These are phyloP conservation scores for Phanerotoma sp. DNA, from an alignment of 2,888 invertebrate species.

Conservation along the genomic window DNA sequence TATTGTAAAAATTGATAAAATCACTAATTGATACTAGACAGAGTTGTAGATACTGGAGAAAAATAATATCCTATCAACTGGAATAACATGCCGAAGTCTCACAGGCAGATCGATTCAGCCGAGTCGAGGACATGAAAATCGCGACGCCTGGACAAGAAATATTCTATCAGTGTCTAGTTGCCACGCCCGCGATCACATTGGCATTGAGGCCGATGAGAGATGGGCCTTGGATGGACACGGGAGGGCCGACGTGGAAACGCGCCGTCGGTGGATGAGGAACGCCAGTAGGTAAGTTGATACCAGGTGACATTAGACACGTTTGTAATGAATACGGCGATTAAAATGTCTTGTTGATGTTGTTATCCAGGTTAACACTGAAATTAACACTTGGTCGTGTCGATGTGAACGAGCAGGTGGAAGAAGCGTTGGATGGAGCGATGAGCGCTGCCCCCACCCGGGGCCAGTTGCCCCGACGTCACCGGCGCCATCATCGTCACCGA, in stretches of 20 bases:
- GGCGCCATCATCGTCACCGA: conserved; percentile 50
- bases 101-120: conserved; percentile 17
- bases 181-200: conserved; percentile 15
- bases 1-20: background rate
- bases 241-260: conserved; percentile 10
- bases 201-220: conserved; percentile 7
- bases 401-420: conserved; percentile 34
- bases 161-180: background rate
- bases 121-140: conserved; percentile 8
- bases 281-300: background rate
- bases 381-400: conserved; percentile 15
- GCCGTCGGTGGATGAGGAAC: conserved; percentile 11
- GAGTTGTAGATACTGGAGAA: background rate
- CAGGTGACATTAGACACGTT: too few relatives aligned
- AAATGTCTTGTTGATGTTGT: background rate
- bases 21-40: too few relatives aligned
- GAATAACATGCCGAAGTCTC: conserved; percentile 12
- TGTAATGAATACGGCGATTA: too few relatives aligned
- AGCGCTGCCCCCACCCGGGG: conserved; percentile 56
- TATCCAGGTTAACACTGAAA: conserved; percentile 4
- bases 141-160: conserved; percentile 8
- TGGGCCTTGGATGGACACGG: conserved; percentile 5
- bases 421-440: conserved; percentile 56
- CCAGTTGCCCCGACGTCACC: conserved; percentile 54
- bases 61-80: background rate